These are phyloP conservation scores for Mya arenaria DNA, from an alignment of 1,140 invertebrate species.

Conservation along the genomic window DNA sequence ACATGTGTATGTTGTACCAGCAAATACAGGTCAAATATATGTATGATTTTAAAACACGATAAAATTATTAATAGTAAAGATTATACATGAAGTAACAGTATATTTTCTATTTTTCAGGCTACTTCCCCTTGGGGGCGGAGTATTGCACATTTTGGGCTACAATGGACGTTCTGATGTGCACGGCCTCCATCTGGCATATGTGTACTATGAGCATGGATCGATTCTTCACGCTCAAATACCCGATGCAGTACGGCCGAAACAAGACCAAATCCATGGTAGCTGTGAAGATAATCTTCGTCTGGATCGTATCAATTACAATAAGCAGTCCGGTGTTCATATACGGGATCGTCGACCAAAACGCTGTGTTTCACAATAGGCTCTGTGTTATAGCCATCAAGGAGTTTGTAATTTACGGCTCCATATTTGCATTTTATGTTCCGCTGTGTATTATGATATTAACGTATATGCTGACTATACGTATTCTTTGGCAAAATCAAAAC, in stretches of 20 bases:
- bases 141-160: constrained; percentile 97
- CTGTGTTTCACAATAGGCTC: constrained; percentile 82
- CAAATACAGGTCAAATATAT: too few relatives aligned
- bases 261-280: constrained; percentile 93
- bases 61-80: too few relatives aligned
- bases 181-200: constrained; percentile 98
- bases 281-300: constrained; percentile 94
- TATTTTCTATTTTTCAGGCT: constrained; percentile 85
- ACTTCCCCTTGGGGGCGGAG: constrained; percentile 93
- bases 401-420: constrained; percentile 95
- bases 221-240: constrained; percentile 80
- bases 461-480: constrained; percentile 93
- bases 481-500: constrained; percentile 75
- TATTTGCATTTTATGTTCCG: constrained; percentile 97
- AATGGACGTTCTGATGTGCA: constrained; percentile 96
- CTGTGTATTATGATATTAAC: constrained; percentile 96
- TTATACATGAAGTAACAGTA: too few relatives aligned
- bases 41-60: too few relatives aligned
- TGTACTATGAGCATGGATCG: constrained; percentile 96
- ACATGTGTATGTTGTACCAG: too few relatives aligned
- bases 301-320: constrained; percentile 94
- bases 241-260: constrained; percentile 89
- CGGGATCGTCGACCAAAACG: constrained; percentile 85
- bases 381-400: constrained; percentile 85
- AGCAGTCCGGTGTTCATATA: constrained; percentile 93